Evolutionary conservation across 2,113 vertebrate species (phyloP).

Genomic region (Fregata magnificens): DNA sequence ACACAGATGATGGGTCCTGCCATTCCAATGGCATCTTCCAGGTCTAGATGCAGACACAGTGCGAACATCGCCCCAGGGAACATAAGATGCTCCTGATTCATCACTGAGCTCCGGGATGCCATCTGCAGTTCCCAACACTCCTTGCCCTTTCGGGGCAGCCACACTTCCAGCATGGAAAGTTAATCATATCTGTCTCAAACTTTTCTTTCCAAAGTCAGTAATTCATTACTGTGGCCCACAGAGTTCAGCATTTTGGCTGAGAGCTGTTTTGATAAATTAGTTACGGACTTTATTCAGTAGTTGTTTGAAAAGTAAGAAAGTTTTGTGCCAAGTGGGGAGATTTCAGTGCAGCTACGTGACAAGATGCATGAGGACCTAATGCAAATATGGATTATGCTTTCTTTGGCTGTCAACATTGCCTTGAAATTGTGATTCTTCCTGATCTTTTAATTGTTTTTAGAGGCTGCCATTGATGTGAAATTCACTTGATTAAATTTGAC

Average conservation of each 20-base stretch:
- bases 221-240: not conserved
- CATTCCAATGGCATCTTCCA: slow-evolving; percentile 34
- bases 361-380: not conserved
- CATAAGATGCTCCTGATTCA: not conserved
- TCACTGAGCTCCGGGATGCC: not conserved
- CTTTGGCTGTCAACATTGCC: not conserved
- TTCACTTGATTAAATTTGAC: not conserved
- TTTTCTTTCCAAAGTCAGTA: not conserved
- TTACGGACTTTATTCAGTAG: not conserved
- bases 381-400: slow-evolving; percentile 1
- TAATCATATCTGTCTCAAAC: slow-evolving; percentile 32
- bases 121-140: slow-evolving; percentile 64
- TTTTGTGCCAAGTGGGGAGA: not conserved
- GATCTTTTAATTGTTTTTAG: not conserved
- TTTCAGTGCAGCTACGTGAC: not conserved
- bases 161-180: slow-evolving; percentile 1
- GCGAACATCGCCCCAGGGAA: slow-evolving; percentile 58
- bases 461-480: not conserved
- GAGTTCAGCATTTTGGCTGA: not conserved
- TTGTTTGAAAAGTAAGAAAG: not conserved
- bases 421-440: not conserved
- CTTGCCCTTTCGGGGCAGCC: slow-evolving; percentile 60
- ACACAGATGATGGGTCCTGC: slow-evolving; percentile 46
- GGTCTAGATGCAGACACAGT: slow-evolving; percentile 47
- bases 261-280: not conserved